Evolutionary conservation across 2,797 vertebrate genomes (phyloP), one percentile per base, ranked within the genome.

Genomic region (Peromyscus eremicus): DNA sequence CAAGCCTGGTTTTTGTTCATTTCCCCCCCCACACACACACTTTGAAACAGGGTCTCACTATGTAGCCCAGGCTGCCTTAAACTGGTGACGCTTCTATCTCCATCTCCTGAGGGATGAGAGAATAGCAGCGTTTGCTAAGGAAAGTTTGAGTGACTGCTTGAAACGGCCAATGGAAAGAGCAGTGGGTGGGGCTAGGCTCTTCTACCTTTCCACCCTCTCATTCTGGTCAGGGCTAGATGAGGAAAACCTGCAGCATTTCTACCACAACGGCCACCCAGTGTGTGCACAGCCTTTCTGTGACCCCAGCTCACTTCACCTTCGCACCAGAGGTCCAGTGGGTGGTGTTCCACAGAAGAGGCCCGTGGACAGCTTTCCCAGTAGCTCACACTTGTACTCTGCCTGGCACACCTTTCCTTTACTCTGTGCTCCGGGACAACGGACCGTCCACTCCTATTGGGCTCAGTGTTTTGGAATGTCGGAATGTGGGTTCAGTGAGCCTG

Each of bases 1-100:
- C 66, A 34, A 83, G 2, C 55, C 16, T 66, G 66, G 43, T 40
- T 87, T 55, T 71, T 37, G 49, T 37, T 55, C 66, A 14, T 76
- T 21, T 1, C 21, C 17, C 0, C 32, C 10, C 23, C 2, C 49
- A n/a, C n/a, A n/a, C n/a, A n/a, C n/a, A n/a, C n/a, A n/a, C n/a
- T 60, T 75, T 75, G 85, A 73, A n/a, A 88, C 37, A 43, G 52
- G 27, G n/a, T 73, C 49, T 88, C 5, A 40, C 4, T 43, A 75
- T 32, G 52, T 60, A 60, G 16, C n/a, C 68, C 49, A 73, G 68
- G 49, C 49, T 60, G n/a, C 52, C 2, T 88, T 88, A 43, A 89
- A 73, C 55, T 43, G 11, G 27, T 32, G 55, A 75, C 17, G 37
- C 27, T 89, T 40, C 68, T 88, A 40, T 4, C 55, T 43, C 55